Conservation (phyloP, 2,888 invertebrate genomes). For the Kryphioiulus occultus region DNA sequence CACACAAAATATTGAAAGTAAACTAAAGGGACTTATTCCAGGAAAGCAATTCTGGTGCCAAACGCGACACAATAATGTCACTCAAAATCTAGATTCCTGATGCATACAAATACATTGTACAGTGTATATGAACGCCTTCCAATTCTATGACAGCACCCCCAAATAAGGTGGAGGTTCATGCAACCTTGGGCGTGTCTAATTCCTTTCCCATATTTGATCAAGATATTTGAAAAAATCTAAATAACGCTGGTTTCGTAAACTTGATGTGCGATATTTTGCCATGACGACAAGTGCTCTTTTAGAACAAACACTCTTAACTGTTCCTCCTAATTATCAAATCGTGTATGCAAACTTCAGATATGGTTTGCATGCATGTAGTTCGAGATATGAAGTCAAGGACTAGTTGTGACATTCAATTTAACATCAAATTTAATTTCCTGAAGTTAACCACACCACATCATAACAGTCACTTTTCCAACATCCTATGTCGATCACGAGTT, state of each 20-base stretch:
- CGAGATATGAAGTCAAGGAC: background rate
- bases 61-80: background rate
- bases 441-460: background rate
- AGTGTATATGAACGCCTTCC: background rate
- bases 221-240: constrained; percentile 8
- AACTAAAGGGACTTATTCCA: background rate
- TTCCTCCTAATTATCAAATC: background rate
- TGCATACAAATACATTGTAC: background rate
- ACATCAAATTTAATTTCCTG: background rate
- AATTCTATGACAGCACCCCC: background rate
- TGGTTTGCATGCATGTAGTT: background rate
- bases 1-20: background rate
- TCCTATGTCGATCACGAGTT: background rate
- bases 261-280: background rate
- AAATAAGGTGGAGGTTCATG: background rate
- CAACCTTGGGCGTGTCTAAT: background rate
- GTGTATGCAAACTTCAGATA: background rate
- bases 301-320: background rate
- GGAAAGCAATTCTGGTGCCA: background rate
- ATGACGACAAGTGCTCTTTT: background rate
- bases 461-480: background rate
- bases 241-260: background rate
- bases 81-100: background rate
- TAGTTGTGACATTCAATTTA: background rate
- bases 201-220: background rate